Conservation (phyloP, 2,888 invertebrate genomes). For the Polydrusus tereticollis region DNA sequence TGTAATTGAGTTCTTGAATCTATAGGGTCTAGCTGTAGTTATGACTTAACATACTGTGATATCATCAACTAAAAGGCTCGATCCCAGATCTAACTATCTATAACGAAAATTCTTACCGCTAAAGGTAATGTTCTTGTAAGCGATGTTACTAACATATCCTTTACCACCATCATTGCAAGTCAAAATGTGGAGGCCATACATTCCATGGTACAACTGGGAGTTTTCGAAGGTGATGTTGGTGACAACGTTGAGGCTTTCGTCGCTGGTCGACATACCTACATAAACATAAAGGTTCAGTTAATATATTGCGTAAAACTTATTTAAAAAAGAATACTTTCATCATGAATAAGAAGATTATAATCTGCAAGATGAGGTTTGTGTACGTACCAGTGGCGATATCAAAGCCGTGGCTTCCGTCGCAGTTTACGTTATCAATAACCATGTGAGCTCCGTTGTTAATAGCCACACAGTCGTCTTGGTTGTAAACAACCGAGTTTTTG, state of each 20-base stretch:
- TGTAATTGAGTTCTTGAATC: too few species aligned
- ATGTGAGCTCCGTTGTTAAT: conserved; percentile 50
- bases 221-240: conserved; percentile 33
- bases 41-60: too few species aligned
- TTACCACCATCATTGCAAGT: conserved; percentile 38
- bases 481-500: conserved; percentile 47
- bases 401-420: conserved; percentile 52
- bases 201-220: conserved; percentile 26
- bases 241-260: conserved; percentile 29
- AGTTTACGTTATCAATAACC: conserved; percentile 42
- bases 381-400: conserved; percentile 44
- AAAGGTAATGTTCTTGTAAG: conserved; percentile 28
- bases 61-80: neutral
- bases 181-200: conserved; percentile 42
- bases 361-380: too few species aligned
- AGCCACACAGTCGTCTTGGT: conserved; percentile 54
- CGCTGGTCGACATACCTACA: conserved; percentile 42
- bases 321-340: neutral
- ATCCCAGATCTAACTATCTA: neutral
- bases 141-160: conserved; percentile 31
- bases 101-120: conserved; percentile 18
- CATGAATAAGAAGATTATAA: too few species aligned
- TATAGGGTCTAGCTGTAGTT: too few species aligned
- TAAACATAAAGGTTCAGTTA: neutral
- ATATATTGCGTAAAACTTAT: neutral